Evolutionary conservation across 2,797 vertebrate species (phyloP).

Genomic region (Acridotheres tristis): DNA sequence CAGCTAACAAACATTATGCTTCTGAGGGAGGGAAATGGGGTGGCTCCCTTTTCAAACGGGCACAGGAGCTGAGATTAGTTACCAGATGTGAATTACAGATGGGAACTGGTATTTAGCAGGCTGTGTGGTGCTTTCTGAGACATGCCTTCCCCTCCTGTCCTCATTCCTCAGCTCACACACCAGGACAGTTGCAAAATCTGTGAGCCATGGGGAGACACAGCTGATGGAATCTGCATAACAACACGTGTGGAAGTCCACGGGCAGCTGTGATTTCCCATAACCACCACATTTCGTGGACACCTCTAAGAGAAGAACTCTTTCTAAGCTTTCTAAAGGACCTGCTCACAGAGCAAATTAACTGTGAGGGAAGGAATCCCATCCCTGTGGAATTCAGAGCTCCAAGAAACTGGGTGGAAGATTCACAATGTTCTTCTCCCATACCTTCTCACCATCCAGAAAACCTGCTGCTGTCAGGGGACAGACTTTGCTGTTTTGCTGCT

Average conservation of each 20-base stretch:
- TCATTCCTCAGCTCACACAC: not conserved
- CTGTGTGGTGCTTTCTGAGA: not conserved
- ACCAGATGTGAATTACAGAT: slow-evolving; percentile 18
- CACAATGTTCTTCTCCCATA: not conserved
- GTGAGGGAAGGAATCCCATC: not conserved
- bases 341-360: not conserved
- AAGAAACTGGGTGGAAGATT: not conserved
- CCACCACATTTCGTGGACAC: not conserved
- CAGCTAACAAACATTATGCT: not conserved
- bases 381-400: not conserved
- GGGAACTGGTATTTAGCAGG: not conserved
- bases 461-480: not conserved
- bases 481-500: not conserved
- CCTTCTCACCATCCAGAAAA: not conserved
- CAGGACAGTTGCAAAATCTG: not conserved
- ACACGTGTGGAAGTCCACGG: fast-evolving
- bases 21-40: not conserved
- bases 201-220: not conserved
- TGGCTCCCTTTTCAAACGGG: not conserved
- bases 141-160: not conserved
- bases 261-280: not conserved
- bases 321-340: not conserved
- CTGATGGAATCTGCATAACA: not conserved
- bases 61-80: not conserved
- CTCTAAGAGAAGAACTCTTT: not conserved